Conservation (phyloP, 2,113 vertebrate genomes). For the Lynx canadensis region DNA sequence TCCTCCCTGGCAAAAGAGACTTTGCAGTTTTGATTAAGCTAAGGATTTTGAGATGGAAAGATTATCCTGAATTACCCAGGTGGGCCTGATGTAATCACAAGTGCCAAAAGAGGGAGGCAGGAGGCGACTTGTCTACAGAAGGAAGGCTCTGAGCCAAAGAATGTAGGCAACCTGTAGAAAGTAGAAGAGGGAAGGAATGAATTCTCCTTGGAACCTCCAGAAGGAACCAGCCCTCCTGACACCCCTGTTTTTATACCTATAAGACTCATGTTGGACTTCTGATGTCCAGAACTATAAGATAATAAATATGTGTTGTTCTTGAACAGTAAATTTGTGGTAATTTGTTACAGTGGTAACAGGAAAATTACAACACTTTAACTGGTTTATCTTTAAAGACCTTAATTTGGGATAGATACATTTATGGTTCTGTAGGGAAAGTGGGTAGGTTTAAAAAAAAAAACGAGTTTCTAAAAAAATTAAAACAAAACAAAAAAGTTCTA, state of each 20-base stretch:
- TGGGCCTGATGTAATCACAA: neutral
- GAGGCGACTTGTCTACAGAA: neutral
- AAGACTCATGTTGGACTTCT: neutral
- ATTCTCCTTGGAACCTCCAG: neutral
- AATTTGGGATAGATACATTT: conserved; percentile 17
- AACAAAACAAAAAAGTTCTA: neutral
- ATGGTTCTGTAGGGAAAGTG: neutral
- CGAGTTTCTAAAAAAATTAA: neutral
- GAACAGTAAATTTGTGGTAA: neutral
- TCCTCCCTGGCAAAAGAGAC: neutral
- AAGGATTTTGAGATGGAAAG: neutral
- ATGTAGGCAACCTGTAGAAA: neutral
- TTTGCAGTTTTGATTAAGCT: neutral
- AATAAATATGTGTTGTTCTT: neutral
- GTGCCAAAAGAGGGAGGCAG: too few relatives aligned
- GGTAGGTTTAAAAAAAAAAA: neutral
- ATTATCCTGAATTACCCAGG: neutral
- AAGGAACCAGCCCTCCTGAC: neutral
- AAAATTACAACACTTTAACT: neutral
- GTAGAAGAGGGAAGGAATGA: neutral
- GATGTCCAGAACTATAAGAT: neutral
- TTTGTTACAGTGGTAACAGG: neutral
- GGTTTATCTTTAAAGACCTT: conserved; percentile 1
- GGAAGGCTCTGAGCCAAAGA: neutral
- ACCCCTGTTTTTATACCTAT: neutral